Evolutionary conservation across 1,140 invertebrate species (phyloP).

Genomic region (Eriocheir sinensis): DNA sequence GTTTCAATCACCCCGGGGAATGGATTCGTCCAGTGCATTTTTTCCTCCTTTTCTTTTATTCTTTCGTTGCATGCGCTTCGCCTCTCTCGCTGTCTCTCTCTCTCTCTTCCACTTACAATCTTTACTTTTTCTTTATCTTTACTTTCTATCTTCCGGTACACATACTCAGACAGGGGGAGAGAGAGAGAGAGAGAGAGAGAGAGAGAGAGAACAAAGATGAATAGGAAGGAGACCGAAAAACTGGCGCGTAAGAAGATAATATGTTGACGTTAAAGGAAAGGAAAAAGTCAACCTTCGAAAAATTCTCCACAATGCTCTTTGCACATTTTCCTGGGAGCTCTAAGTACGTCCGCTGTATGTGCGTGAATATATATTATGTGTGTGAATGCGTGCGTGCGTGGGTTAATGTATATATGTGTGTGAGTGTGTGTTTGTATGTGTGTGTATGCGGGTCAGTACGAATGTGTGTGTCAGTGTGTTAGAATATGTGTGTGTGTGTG

Average conservation of each 20-base stretch:
- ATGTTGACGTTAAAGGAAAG: neutral
- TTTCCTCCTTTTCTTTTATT: neutral
- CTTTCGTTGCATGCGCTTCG: neutral
- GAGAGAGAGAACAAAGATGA: neutral
- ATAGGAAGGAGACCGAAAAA: neutral
- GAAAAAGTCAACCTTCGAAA: neutral
- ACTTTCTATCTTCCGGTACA: neutral
- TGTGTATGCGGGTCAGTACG: no score
- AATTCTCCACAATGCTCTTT: neutral
- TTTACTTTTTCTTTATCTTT: neutral
- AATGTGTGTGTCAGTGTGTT: no score
- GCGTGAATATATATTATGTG: neutral
- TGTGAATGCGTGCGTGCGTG: neutral
- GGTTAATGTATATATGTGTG: neutral
- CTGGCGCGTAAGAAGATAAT: no score
- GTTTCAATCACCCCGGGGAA: neutral
- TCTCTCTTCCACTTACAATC: neutral
- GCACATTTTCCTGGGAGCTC: neutral
- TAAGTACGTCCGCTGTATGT: no score
- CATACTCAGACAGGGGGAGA: neutral
- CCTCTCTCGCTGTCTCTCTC: neutral
- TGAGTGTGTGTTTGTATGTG: neutral
- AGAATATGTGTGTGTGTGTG: no score
- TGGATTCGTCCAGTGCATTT: neutral
- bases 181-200: constrained; percentile 22